Base-by-base conservation (phyloP, 1,140 invertebrate genomes). In the Bemisia tabaci region DNA sequence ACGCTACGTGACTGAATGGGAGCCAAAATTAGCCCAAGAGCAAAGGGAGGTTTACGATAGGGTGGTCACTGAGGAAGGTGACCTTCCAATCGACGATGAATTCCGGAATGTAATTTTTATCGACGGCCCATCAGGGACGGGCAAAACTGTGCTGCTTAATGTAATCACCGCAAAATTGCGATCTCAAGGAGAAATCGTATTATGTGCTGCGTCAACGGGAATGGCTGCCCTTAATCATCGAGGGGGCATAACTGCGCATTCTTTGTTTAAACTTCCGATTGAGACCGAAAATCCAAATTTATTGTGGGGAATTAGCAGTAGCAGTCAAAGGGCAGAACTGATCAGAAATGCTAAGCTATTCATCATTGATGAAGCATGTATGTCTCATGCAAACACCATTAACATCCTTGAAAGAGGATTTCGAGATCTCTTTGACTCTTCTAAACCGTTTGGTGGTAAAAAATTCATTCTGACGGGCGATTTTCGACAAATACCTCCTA, bases 291-390 rank as follows among this genome's bases (percentile, higher is more conserved):
- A 71, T 25, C 64, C 60, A 27, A 63, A 26, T 64, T 60, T 58
- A 64, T 11, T 69, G 62, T 70, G 70, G 66, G 67, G 69, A 11
- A 62, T 67, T 22, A 64, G 33, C 9, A 33, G 62, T 27, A 58
- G 62, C 12, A 27, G 62, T n/a, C 26, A 65, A 24, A 26, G 65
- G 22, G 63, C 70, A 23, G 26, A 68, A 61, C 48, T 65, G n/a
- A 60, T 68, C 26, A 58, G 65, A 69, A 70, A 68, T 22, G 64
- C 67, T 22, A 60, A 67, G 62, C 26, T 75, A 59, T 72, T 74
- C 22, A 67, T 76, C 26, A 75, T 71, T 70, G 73, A 75, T 63
- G 75, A 76, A 67, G 73, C 71, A 1, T 70, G 71, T 2, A 74
- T 75, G 73, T 59, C 71, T 12, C 71, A 68, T n/a, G 24, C 63